These are phyloP conservation scores for Aporrectodea caliginosa DNA, from an alignment of 1,140 invertebrate species.

Conservation along the genomic window DNA sequence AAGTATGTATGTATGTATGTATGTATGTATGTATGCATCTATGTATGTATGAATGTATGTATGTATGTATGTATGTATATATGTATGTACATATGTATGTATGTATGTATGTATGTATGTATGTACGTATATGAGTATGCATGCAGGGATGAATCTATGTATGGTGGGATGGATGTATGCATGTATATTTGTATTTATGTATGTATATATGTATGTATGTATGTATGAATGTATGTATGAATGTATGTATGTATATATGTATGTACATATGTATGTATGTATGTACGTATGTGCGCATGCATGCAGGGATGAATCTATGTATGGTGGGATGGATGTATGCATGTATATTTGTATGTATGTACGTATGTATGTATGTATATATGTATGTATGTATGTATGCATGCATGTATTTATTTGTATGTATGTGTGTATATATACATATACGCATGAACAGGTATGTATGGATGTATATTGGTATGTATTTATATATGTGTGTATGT, in stretches of 20 bases:
- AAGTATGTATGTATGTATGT: constrained; percentile 3
- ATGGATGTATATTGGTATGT: no score
- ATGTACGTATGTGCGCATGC: background rate
- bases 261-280: constrained; percentile 8
- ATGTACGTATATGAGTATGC: background rate
- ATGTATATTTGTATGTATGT: no score
- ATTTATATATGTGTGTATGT: no score
- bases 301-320: no score
- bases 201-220: constrained; percentile 8
- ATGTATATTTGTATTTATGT: constrained; percentile 16
- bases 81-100: constrained; percentile 4
- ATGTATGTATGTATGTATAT: constrained; percentile 6
- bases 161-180: background rate
- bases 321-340: no score
- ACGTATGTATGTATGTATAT: no score
- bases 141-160: background rate
- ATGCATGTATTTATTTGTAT: no score
- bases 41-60: constrained; percentile 3
- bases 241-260: constrained; percentile 22
- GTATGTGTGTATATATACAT: no score
- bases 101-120: constrained; percentile 7
- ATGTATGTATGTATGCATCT: no score
- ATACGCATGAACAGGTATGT: no score
- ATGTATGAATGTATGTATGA: constrained; percentile 18
- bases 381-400: no score